phyloP scores from a whole-genome alignment of 2,797 vertebrate genomes.

The Morus bassanus region DNA sequence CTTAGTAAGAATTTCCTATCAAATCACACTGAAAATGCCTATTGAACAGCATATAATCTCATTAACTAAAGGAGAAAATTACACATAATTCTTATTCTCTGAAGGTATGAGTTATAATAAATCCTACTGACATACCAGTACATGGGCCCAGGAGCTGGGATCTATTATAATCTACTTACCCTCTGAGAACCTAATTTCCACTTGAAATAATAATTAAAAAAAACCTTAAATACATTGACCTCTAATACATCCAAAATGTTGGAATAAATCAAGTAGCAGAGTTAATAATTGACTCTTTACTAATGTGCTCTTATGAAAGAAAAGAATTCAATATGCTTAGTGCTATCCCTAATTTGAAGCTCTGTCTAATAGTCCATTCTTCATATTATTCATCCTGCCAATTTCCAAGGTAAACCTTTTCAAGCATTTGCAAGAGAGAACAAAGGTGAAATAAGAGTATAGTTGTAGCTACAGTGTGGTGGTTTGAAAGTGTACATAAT shows the following conservation, averaged over 20 bases:
- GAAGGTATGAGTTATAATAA: constrained; percentile 12
- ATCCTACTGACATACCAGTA: background rate
- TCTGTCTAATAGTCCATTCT: background rate
- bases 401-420: constrained; percentile 4
- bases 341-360: background rate
- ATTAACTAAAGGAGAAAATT: constrained; percentile 36
- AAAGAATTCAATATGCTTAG: background rate
- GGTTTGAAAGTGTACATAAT: background rate
- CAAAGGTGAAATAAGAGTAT: background rate
- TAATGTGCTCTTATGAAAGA: constrained; percentile 12
- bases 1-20: background rate
- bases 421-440: background rate
- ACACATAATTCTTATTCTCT: constrained; percentile 35
- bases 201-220: constrained; percentile 32
- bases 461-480: background rate
- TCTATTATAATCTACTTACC: constrained; percentile 44
- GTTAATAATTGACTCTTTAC: constrained; percentile 49
- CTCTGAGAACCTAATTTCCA: constrained; percentile 36
- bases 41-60: constrained; percentile 20
- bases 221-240: background rate
- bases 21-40: background rate
- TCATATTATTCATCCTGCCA: background rate
- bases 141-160: background rate
- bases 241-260: constrained; percentile 9
- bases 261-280: constrained; percentile 39